Base-by-base conservation (phyloP, 53 echinoderm and acorn worm genomes). In the Zoroaster sp. region DNA sequence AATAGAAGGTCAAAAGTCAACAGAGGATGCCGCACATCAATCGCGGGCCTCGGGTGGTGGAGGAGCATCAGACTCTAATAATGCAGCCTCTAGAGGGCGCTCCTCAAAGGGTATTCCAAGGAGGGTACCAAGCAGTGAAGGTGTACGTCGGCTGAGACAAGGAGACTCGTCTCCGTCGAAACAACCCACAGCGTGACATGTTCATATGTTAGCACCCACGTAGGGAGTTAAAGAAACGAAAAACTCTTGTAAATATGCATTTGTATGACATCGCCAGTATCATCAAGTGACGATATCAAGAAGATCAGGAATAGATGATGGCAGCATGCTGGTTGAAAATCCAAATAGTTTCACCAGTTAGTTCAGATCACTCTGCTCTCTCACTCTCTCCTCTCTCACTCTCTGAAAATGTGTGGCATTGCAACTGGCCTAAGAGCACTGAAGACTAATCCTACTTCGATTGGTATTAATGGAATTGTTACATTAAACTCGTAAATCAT, bases 81-180 rank as follows among this genome's bases (percentile, higher is more conserved):
- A 79, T 63, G 28, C 83, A 10, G 79, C 46, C 79, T 21, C 55
- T 14, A 83, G 69, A 18, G 83, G 83, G 43, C 83, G 83, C 83
- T 35, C 83, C 43, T 66, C 83, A 40, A 83, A 83, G 45, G 83
- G 83, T 43, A 83, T 83, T 31, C 83, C 83, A 0, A 33, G 83
- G 35, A 40, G 83, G 67, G 83, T 83, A 67, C 83, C 83, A 1
- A 68, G 83, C 34, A 83, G 32, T 28, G 83, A 83, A n/a, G 83
- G 83, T n/a, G 83, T 68, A 33, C 83, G 83, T 30, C 83, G 83
- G 12, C 34, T 83, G 42, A 66, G 69, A 23, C 82, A 82, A 44
- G 83, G 83, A 13, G 83, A 83, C 2, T 83, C 67, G 0, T 83
- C 83, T 15, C 83, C 83, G 5, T 83, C 83, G 2, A 83, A 83